A percentile compares a stretch with the other conserved stretches of the same genome.
Evolutionary conservation across 2,797 vertebrate genomes (phyloP).

Genomic region (Melanotaenia parkinsoni): DNA sequence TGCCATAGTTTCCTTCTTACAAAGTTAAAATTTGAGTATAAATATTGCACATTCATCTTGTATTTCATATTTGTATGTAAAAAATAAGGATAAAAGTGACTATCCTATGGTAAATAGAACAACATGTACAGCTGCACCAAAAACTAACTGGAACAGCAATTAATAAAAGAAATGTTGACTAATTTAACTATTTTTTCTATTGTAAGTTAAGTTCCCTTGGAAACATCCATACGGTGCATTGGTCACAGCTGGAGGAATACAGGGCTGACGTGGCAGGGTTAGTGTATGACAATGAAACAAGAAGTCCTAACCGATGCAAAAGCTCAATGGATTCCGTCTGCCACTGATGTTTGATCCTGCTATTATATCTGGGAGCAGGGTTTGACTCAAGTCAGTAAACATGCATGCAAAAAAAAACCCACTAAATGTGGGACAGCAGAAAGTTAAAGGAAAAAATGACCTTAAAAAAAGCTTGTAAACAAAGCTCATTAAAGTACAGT

Average conservation of each 20-base stretch:
- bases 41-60: slow-evolving; percentile 79
- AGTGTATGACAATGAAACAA: slow-evolving; percentile 17
- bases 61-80: slow-evolving; percentile 62
- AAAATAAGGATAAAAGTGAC: slow-evolving; percentile 49
- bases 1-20: slow-evolving; percentile 41
- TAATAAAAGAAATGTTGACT: slow-evolving; percentile 24
- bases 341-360: slow-evolving; percentile 26
- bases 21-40: slow-evolving; percentile 64
- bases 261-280: slow-evolving; percentile 47
- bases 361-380: slow-evolving; percentile 24
- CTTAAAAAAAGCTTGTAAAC: slow-evolving; percentile 39
- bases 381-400: slow-evolving; percentile 50
- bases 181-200: slow-evolving; percentile 26
- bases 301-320: slow-evolving; percentile 1
- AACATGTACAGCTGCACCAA: slow-evolving; percentile 40
- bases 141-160: slow-evolving; percentile 37
- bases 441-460: slow-evolving; percentile 12
- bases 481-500: slow-evolving; percentile 44
- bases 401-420: slow-evolving; percentile 32
- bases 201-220: slow-evolving; percentile 55
- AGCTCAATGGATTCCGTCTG: slow-evolving; percentile 20
- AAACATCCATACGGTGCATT: slow-evolving; percentile 58
- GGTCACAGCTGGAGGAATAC: slow-evolving; percentile 47
- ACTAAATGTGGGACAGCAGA: slow-evolving; percentile 47
- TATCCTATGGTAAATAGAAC: slow-evolving; percentile 44